Evolutionary conservation across 2,888 invertebrate species (phyloP).

Genomic region (Notodonta dromedarius): DNA sequence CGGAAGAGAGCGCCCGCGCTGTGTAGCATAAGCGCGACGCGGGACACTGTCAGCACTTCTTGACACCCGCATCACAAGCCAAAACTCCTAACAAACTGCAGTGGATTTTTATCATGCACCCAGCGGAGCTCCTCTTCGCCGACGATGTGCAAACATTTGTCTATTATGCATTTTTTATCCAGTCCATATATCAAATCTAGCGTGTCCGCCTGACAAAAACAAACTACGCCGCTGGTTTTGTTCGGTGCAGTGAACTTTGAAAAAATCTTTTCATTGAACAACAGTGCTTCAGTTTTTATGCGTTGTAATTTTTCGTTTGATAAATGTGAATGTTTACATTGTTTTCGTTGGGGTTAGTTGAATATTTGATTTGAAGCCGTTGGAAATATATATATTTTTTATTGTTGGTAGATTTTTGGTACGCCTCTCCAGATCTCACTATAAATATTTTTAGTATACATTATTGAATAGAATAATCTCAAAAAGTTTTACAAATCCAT

Average conservation of each 20-base stretch:
- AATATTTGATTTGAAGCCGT: conserved; percentile 6
- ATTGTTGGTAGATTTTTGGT: neutral
- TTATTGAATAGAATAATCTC: too few relatives aligned
- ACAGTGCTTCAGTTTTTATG: conserved; percentile 40
- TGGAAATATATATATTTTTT: neutral
- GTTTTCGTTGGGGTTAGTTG: conserved; percentile 23
- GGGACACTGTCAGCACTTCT: conserved; percentile 21
- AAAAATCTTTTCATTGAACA: conserved; percentile 49
- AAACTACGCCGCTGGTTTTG: conserved; percentile 60
- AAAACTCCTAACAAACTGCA: conserved; percentile 60
- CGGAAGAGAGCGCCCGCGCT: conserved; percentile 25
- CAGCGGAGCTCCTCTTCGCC: conserved; percentile 45
- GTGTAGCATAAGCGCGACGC: conserved; percentile 14
- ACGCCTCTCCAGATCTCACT: neutral
- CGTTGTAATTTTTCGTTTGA: conserved; percentile 33
- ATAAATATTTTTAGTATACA: too few relatives aligned
- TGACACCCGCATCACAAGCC: conserved; percentile 46
- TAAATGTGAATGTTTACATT: conserved; percentile 27
- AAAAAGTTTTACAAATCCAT: too few relatives aligned
- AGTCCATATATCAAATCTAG: conserved; percentile 65
- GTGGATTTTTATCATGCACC: conserved; percentile 59
- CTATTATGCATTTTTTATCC: conserved; percentile 62
- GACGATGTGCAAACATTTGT: conserved; percentile 61
- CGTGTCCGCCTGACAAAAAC: conserved; percentile 53
- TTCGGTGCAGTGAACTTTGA: conserved; percentile 57